Base-by-base conservation (phyloP, 2,888 invertebrate genomes). In the Ectropis crepuscularia region DNA sequence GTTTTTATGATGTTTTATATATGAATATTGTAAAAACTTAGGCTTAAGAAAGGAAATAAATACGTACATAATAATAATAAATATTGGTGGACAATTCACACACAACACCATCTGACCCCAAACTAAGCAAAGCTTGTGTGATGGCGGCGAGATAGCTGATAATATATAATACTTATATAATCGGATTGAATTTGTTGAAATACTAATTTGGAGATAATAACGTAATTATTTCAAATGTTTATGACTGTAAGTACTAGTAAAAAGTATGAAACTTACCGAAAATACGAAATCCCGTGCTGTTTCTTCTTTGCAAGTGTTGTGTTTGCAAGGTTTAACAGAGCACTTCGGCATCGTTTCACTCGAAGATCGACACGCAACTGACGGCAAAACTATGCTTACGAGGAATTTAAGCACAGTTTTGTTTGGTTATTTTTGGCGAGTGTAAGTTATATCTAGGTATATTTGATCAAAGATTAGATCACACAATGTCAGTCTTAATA, bases 341-440 rank as follows among this genome's bases (percentile, higher is more conserved):
- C 57, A 57, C 47, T 57, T 57, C 39, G 57, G 48, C 57, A 57
- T 57, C 36, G 57, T 53, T 53, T n/a, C 53, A 36, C 42, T 10
- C 36, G 53, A 43, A 28, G 43, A 43, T 53, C 51, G 51, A 41
- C 51, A 12, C 51, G 53, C 5, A 28, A 53, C 53, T 51, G 16
- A 38, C 47, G 36, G 48, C 39, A n/a, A 58, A 38, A 43, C 46
- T 45, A 39, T 59, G 28, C 6, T 51, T 51, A 41, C 6, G n/a
- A 12, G n/a, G 53, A 11, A 49, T 46, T 37, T 37, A 50, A 41
- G 39, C 51, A 9, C n/a, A n/a, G 39, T 11, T 58, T 47, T 43
- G 12, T 39, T 51, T 51, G 41, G 51, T 39, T 51, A 41, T 41
- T 51, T 41, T 51, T 41, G 2, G 51, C 51, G 51, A 39, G 51